Percentiles rank a stretch among this genome's conserved stretches.
Conservation (phyloP, 2,888 invertebrate species). For the Nomada fabriciana region DNA sequence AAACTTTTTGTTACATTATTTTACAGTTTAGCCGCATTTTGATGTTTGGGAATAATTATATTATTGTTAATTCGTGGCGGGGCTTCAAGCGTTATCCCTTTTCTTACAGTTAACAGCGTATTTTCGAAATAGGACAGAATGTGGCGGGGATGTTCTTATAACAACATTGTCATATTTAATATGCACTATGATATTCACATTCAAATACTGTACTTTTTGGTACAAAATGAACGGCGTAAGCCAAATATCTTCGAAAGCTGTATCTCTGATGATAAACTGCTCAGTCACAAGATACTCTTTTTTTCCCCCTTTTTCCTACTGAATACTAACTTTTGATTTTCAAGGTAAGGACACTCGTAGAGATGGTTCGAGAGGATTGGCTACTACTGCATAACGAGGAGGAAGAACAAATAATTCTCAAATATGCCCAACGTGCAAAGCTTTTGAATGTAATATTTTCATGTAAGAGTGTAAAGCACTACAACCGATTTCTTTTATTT, state of each 20-base stretch:
- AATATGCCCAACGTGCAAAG: neutral
- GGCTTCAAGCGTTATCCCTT: neutral
- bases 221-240: constrained; percentile 7
- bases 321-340: constrained; percentile 1
- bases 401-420: constrained; percentile 37
- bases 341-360: constrained; percentile 25
- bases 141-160: neutral
- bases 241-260: neutral
- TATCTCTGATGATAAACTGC: neutral
- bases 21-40: too few species aligned
- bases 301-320: neutral
- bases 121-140: neutral
- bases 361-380: constrained; percentile 25
- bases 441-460: neutral
- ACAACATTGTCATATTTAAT: neutral
- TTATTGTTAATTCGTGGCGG: neutral
- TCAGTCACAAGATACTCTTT: too few species aligned
- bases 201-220: neutral
- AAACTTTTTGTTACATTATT: too few species aligned
- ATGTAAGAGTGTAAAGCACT: constrained; percentile 27
- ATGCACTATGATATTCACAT: rapidly evolving
- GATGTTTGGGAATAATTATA: neutral
- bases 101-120: constrained; percentile 14
- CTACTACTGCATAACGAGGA: constrained; percentile 7
- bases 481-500: too few species aligned